Base-by-base conservation (phyloP, 2,888 invertebrate genomes). In the Mechanitis mazaeus region DNA sequence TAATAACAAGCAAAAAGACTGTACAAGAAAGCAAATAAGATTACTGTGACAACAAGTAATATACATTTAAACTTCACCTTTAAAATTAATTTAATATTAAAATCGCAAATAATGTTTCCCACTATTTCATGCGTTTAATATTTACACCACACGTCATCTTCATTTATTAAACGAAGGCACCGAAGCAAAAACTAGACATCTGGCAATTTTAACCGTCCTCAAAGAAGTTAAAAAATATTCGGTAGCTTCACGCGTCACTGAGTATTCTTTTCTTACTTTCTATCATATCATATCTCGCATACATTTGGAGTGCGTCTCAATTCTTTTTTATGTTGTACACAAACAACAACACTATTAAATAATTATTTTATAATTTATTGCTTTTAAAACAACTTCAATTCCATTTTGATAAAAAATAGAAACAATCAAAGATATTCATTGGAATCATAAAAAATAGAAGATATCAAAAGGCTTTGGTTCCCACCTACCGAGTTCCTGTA, bases 401-500 rank as follows among this genome's bases (percentile, higher is more conserved):
- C 28, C 72, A 68, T 73, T 72, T 60, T 47, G 35, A 47, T 42
- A 63, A 64, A 60, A 69, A 69, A 71, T 58, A 59, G 53, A 60
- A 61, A 61, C 63, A 67, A 69, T 67, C 68, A 66, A 57, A 69
- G 64, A 67, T 63, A 67, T 67, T 66, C 68, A 67, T 61, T 64
- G 66, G 66, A 60, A 67, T 63, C 60, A 66, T 66, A 54, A 71
- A 70, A 75, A 79, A 81, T 78, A 78, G 77, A 67, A 63, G 63
- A 68, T 65, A 74, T 68, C 66, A 69, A 64, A 72, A 71, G 71
- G 69, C 67, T 64, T 74, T 61, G 72, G 73, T 78, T 82, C 86
- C 87, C 84, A 84, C 87, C 87, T 86, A 87, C 81, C 70, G 83
- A 77, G 86, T 85, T 89, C 86, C 87, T 87, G 84, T 79, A 82